Percentiles rank a stretch among this genome's conserved stretches.
Evolutionary conservation across 2,888 invertebrate genomes (phyloP).

Genomic region (Deilephila porcellus): DNA sequence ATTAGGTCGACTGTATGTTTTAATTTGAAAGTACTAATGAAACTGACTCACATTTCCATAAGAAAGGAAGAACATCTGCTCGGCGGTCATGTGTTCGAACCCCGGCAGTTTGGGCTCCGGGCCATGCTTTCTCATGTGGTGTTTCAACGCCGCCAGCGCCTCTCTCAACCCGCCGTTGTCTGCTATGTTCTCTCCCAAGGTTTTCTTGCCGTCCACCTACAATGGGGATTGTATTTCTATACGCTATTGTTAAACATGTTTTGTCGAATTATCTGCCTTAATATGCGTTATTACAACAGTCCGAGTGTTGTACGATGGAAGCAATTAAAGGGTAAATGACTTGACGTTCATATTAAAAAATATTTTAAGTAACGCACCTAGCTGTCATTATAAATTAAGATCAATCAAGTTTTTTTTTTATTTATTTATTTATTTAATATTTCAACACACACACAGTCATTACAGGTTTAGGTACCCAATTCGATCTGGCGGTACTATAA

Average conservation of each 20-base stretch:
- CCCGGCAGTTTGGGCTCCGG: slow-evolving; percentile 89
- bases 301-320: too few relatives aligned
- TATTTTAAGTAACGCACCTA: too few relatives aligned
- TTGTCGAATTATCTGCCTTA: neutral
- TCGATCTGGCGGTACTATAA: too few relatives aligned
- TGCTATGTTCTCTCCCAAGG: slow-evolving; percentile 92
- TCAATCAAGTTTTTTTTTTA: too few relatives aligned
- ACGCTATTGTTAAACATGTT: neutral
- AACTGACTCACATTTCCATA: slow-evolving; percentile 89
- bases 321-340: too few relatives aligned
- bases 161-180: slow-evolving; percentile 93
- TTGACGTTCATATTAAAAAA: too few relatives aligned
- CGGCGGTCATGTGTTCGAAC: slow-evolving; percentile 87
- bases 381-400: too few relatives aligned
- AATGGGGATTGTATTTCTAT: slow-evolving; percentile 16
- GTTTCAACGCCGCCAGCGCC: slow-evolving; percentile 88
- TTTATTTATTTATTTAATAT: too few relatives aligned
- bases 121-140: slow-evolving; percentile 81
- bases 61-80: slow-evolving; percentile 92
- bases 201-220: slow-evolving; percentile 90
- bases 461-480: too few relatives aligned
- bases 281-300: neutral
- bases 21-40: too few relatives aligned
- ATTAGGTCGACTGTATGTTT: too few relatives aligned
- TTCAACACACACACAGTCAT: too few relatives aligned